These are phyloP conservation scores for Tragulus kanchil DNA, from an alignment of 2,113 vertebrate genomes.

Conservation along the genomic window DNA sequence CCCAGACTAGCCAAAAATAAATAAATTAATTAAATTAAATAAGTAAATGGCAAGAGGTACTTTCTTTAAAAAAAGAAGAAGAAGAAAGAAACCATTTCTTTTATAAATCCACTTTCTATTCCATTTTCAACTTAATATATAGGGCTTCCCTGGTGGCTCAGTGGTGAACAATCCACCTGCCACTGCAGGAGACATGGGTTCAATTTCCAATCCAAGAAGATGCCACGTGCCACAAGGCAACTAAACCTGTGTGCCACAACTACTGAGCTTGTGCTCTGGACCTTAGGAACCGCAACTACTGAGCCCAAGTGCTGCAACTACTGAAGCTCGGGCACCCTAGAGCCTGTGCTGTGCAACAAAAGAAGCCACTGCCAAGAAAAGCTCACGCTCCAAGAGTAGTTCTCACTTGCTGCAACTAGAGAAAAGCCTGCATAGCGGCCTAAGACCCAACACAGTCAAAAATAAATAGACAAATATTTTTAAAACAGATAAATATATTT, in stretches of 20 bases:
- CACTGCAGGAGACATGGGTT: background rate
- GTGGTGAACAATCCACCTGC: background rate
- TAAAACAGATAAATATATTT: background rate
- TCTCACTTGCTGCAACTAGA: background rate
- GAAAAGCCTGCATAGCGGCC: background rate
- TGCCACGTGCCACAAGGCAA: background rate
- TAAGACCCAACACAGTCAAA: background rate
- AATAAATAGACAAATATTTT: background rate
- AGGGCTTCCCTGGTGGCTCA: background rate
- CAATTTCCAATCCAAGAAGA: background rate
- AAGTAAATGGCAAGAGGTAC: no score
- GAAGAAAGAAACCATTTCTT: background rate
- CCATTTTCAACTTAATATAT: background rate
- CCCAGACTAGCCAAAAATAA: no score
- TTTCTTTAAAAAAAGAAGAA: background rate
- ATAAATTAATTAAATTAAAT: no score
- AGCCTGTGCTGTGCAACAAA: background rate
- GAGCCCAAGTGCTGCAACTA: background rate
- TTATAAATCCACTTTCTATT: constrained; percentile 5
- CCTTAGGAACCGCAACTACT: background rate
- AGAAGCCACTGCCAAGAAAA: background rate
- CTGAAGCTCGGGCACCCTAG: background rate
- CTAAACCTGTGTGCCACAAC: background rate
- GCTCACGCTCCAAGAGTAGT: background rate
- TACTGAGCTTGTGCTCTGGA: background rate